These are phyloP conservation scores for Choreutis nemorana DNA, from an alignment of 2,888 invertebrate species.

Conservation along the genomic window DNA sequence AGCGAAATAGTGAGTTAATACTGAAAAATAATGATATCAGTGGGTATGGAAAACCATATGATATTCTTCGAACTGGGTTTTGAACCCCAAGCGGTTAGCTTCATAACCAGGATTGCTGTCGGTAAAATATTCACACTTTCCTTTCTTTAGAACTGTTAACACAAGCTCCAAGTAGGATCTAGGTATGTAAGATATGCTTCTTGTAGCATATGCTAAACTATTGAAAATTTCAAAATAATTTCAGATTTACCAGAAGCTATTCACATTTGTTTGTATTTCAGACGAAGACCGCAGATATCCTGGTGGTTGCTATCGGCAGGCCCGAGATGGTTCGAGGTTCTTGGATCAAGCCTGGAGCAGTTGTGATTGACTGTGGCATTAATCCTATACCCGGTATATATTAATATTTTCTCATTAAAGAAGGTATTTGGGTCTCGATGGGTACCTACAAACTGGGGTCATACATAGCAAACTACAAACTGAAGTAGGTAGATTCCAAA, in stretches of 20 bases:
- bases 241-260: not conserved
- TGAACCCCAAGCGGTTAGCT: too few relatives aligned
- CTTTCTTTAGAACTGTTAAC: too few relatives aligned
- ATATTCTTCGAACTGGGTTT: too few relatives aligned
- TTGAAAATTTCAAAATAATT: not conserved
- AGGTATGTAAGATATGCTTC: not conserved
- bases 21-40: too few relatives aligned
- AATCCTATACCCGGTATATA: slow-evolving; percentile 83
- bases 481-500: too few relatives aligned
- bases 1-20: slow-evolving; percentile 72
- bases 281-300: slow-evolving; percentile 86
- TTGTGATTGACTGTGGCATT: slow-evolving; percentile 99
- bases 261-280: slow-evolving; percentile 20
- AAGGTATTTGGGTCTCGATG: too few relatives aligned
- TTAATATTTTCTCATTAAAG: slow-evolving; percentile 1
- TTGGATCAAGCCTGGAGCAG: slow-evolving; percentile 98
- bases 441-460: too few relatives aligned
- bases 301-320: slow-evolving; percentile 95
- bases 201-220: not conserved
- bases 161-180: too few relatives aligned
- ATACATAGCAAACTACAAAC: too few relatives aligned
- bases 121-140: too few relatives aligned
- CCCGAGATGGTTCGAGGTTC: slow-evolving; percentile 90
- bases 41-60: too few relatives aligned
- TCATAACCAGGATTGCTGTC: too few relatives aligned